Percentiles rank a stretch among this genome's conserved stretches.
Evolutionary conservation across 1,140 invertebrate genomes (phyloP).

Genomic region (Panagrolaimus sp.): DNA sequence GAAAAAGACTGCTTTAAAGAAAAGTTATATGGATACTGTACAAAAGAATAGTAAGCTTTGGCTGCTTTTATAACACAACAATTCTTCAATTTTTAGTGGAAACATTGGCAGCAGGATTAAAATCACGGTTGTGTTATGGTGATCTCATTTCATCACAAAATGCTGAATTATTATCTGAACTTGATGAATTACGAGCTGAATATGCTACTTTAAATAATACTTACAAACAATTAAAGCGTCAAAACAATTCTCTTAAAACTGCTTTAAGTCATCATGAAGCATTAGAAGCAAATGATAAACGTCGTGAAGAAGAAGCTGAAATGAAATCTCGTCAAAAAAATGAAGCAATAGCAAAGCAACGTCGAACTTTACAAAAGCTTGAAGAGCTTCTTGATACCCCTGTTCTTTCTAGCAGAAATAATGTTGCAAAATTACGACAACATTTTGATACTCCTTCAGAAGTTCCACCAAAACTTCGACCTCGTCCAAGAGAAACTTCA

Average conservation of each 20-base stretch:
- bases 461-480: conserved; percentile 5
- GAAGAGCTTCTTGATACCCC: not conserved
- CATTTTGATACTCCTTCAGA: conserved; percentile 11
- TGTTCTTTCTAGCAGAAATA: not conserved
- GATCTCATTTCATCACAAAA: conserved; percentile 60
- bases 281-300: conserved; percentile 17
- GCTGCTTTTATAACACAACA: not conserved
- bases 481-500: not conserved
- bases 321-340: conserved; percentile 18
- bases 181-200: conserved; percentile 29
- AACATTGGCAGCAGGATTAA: conserved; percentile 18
- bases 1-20: not conserved
- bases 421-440: not conserved
- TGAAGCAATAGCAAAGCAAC: conserved; percentile 20
- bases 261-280: conserved; percentile 29
- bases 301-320: conserved; percentile 23
- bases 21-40: conserved; percentile 13
- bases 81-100: conserved; percentile 17
- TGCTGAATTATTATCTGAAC: conserved; percentile 53
- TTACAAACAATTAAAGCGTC: conserved; percentile 27
- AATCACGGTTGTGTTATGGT: conserved; percentile 43
- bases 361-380: conserved; percentile 11
- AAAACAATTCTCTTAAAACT: conserved; percentile 28
- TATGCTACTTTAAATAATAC: conserved; percentile 15
- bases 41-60: conserved; percentile 23